phyloP scores from a whole-genome alignment of 1,140 invertebrate genomes.

The Bemisia tabaci region DNA sequence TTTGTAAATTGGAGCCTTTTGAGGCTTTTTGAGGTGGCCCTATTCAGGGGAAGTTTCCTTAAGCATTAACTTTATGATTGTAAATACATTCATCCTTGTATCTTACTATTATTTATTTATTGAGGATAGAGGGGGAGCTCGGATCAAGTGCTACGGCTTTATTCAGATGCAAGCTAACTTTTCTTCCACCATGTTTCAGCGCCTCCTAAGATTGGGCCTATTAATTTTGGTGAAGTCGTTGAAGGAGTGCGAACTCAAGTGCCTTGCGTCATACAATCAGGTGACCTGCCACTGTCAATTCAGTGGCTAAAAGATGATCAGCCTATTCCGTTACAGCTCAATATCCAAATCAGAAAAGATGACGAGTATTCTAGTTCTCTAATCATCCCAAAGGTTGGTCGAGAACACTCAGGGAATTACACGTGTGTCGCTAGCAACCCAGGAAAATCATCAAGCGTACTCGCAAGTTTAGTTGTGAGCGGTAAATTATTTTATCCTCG shows the following conservation, averaged over 20 bases:
- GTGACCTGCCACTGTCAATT: conserved; percentile 42
- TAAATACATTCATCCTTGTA: no score
- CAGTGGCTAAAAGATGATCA: conserved; percentile 46
- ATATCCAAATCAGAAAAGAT: conserved; percentile 3
- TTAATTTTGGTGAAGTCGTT: conserved; percentile 39
- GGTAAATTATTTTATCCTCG: conserved; percentile 44
- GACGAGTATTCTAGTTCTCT: conserved; percentile 43
- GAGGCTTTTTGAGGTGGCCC: no score
- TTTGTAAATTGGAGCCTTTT: no score
- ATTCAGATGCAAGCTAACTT: no score
- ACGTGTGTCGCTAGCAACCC: conserved; percentile 74
- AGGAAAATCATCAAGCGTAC: conserved; percentile 48
- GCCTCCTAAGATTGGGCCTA: conserved; percentile 41
- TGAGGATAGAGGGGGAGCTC: no score
- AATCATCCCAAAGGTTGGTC: conserved; percentile 70
- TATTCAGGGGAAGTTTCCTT: no score
- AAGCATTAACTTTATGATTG: no score
- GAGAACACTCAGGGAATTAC: conserved; percentile 72
- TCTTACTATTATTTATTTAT: no score
- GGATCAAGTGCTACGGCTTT: no score
- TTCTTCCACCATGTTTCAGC: conserved; percentile 34
- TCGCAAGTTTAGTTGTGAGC: conserved; percentile 38
- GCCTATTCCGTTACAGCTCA: conserved; percentile 20
- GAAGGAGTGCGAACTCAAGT: conserved; percentile 49
- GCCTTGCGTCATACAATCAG: conserved; percentile 45